Base-by-base conservation (phyloP, 2,888 invertebrate genomes). In the Eupithecia insigniata region DNA sequence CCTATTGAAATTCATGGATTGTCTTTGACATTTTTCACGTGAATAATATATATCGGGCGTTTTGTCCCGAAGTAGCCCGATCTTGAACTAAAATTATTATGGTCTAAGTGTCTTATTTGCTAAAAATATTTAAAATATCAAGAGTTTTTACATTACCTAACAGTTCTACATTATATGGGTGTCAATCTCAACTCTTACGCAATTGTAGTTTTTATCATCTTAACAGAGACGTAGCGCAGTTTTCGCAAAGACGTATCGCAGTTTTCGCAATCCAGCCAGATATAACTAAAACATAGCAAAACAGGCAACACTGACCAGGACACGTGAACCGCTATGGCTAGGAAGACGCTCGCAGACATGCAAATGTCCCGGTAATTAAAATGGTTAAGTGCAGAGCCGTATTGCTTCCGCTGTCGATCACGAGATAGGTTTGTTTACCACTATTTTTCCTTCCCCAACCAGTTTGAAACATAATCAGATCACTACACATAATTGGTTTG, bases 361-460 rank as follows among this genome's bases (percentile, higher is more conserved):
- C 74, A 74, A 74, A 74, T 74, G 46, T 66, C 28, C 39, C 69
- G 66, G 69, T 71, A 71, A 74, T 71, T 74, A 70, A 69, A 73
- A 70, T 67, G 67, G 70, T 73, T 66, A 71, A 69, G 71, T 69
- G 62, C 69, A 69, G 55, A 66, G 66, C 43, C 30, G 66, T 67
- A 51, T 55, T 68, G 60, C 70, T 74, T 74, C 74, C 74, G 74
- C 26, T 68, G 66, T 69, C 61, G 71, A 74, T 74, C 66, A 39
- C 18, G 32, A 32, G 71, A 69, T 70, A 67, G 5, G 16, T 18
- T 55, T 70, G 67, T 46, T 70, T 70, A 43, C 32, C 12, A 39
- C 32, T 43, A 43, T 46, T 73, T 62, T 60, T 60, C 65, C 36
- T 67, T 30, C 43, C 55, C 64, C 64, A 39, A 64, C 64, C 22